Evolutionary conservation across 2,888 invertebrate species (phyloP).

Genomic region (Apodemia hepburni): DNA sequence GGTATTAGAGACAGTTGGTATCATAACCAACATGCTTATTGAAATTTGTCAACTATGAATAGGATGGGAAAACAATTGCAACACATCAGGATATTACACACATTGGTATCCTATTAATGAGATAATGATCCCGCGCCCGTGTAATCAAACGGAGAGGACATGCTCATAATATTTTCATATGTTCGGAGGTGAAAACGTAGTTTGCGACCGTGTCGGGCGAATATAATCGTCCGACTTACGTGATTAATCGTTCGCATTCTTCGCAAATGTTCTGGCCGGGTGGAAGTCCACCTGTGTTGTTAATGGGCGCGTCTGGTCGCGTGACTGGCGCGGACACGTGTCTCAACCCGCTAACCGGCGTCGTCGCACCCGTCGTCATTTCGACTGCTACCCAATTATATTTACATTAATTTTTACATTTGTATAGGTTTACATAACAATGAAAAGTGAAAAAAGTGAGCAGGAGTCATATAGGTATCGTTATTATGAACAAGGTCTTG

Average conservation of each 20-base stretch:
- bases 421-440: background rate
- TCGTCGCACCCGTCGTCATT: slow-evolving; percentile 54
- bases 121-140: background rate
- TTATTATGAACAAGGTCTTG: slow-evolving; percentile 13
- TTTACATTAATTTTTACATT: slow-evolving; percentile 35
- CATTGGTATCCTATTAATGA: background rate
- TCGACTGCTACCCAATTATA: slow-evolving; percentile 53
- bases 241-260: slow-evolving; percentile 97
- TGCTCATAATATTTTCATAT: background rate
- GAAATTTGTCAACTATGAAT: background rate
- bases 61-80: background rate
- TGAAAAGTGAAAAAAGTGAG: background rate
- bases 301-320: slow-evolving; percentile 80
- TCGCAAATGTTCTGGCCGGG: slow-evolving; percentile 97
- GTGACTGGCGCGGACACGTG: slow-evolving; percentile 89
- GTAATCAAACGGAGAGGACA: slow-evolving; percentile 4
- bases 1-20: background rate
- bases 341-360: slow-evolving; percentile 80
- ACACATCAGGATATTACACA: slow-evolving; percentile 1
- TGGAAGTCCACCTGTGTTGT: slow-evolving; percentile 87
- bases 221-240: slow-evolving; percentile 89
- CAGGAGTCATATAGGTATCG: background rate
- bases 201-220: slow-evolving; percentile 84
- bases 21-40: background rate
- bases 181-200: slow-evolving; percentile 37